Conservation (phyloP, 2,797 vertebrate species). For the Syncerus caffer region DNA sequence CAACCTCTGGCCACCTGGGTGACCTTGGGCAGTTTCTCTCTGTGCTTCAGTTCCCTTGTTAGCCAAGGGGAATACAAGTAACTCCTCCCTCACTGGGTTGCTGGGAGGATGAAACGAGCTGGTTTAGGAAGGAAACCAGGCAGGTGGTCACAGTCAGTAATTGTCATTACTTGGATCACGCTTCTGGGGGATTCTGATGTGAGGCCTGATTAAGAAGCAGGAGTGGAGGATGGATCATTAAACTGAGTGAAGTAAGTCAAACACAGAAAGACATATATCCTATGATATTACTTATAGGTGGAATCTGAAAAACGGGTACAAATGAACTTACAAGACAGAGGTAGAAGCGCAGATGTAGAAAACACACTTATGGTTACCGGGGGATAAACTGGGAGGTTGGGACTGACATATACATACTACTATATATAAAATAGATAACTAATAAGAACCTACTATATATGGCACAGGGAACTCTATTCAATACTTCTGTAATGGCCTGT, state of each 20-base stretch:
- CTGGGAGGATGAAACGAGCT: background rate
- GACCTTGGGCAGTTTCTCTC: background rate
- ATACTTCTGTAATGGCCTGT: background rate
- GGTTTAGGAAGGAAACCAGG: background rate
- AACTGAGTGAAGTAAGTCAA: background rate
- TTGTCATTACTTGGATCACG: background rate
- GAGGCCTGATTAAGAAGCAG: background rate
- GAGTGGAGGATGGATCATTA: background rate
- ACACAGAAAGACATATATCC: background rate
- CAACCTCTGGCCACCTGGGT: background rate
- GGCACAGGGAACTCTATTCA: background rate
- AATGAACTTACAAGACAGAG: background rate
- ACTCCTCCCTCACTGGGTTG: background rate
- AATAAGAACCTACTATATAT: background rate
- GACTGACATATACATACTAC: background rate
- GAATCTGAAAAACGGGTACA: background rate
- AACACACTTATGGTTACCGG: background rate
- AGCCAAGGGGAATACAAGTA: background rate
- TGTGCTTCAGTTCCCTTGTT: background rate
- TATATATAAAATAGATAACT: background rate
- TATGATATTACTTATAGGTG: background rate
- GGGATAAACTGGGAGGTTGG: background rate
- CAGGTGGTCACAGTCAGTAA: background rate
- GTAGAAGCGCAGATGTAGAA: background rate
- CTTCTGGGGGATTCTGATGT: background rate